Percentiles rank a stretch among this genome's conserved stretches.
These are phyloP conservation scores for Thalassoma bifasciatum DNA, from an alignment of 2,113 vertebrate genomes.

Conservation along the genomic window DNA sequence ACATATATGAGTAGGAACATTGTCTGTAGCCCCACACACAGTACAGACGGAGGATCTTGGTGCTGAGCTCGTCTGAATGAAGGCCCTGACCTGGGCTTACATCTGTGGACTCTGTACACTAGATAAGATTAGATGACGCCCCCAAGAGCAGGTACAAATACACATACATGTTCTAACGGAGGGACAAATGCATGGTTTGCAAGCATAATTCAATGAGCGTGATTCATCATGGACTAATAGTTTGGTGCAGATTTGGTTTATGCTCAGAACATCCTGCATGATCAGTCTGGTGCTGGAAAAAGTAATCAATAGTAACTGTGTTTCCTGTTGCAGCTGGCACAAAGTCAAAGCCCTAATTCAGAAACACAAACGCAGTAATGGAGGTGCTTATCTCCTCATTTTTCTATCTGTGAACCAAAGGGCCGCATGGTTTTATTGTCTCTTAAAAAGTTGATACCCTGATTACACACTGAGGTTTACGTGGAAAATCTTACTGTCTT, in stretches of 20 bases:
- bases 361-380: constrained; percentile 25
- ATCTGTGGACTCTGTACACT: constrained; percentile 81
- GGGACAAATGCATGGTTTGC: constrained; percentile 26
- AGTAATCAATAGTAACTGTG: constrained; percentile 28
- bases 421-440: constrained; percentile 28
- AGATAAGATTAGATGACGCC: constrained; percentile 80
- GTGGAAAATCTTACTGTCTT: not conserved
- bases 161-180: constrained; percentile 27
- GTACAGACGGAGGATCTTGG: not conserved
- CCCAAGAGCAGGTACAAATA: constrained; percentile 45
- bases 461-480: not conserved
- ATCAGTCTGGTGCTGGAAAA: constrained; percentile 2
- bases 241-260: not conserved
- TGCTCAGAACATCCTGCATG: not conserved
- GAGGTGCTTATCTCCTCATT: constrained; percentile 40
- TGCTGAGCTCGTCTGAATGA: constrained; percentile 51
- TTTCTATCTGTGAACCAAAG: constrained; percentile 13
- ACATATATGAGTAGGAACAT: not conserved
- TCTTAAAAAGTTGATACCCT: constrained; percentile 26
- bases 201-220: not conserved
- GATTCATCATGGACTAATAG: not conserved
- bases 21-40: not conserved
- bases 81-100: constrained; percentile 63
- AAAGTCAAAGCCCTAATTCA: constrained; percentile 6
- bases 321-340: not conserved